phyloP scores from a whole-genome alignment of 2,113 vertebrate genomes.

The Cygnus buccinator region DNA sequence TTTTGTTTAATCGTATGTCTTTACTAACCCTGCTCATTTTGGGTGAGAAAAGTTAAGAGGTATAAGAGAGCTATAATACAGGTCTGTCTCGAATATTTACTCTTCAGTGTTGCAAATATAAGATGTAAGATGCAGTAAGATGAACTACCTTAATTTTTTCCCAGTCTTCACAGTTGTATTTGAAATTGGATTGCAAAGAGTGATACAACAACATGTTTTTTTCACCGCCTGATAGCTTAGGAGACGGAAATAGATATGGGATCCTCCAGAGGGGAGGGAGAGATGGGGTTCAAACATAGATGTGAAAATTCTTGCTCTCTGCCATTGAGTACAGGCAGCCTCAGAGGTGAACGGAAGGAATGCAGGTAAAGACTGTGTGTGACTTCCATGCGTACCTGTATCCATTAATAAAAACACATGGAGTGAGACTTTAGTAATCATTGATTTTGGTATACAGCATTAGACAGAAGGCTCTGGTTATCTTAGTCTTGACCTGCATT shows the following conservation, averaged over 20 bases:
- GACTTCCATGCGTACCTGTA: not conserved
- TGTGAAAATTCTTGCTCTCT: not conserved
- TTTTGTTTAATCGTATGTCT: not conserved
- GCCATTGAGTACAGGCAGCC: not conserved
- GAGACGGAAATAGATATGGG: not conserved
- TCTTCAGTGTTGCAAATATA: not conserved
- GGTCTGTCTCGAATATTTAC: not conserved
- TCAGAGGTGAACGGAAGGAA: not conserved
- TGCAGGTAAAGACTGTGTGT: not conserved
- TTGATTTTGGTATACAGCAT: not conserved
- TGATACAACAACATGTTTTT: not conserved
- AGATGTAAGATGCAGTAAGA: not conserved
- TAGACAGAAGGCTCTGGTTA: not conserved
- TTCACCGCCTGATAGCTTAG: not conserved
- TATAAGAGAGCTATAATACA: not conserved
- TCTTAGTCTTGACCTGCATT: not conserved
- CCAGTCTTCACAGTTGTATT: not conserved
- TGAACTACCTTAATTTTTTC: not conserved
- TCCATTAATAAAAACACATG: not conserved
- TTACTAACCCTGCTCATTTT: not conserved
- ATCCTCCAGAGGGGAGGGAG: not conserved
- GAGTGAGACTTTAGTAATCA: not conserved
- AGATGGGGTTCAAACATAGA: not conserved
- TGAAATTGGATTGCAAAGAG: not conserved
- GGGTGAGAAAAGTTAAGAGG: not conserved